Evolutionary conservation across 2,797 vertebrate genomes (phyloP).

Genomic region (Emys orbicularis): DNA sequence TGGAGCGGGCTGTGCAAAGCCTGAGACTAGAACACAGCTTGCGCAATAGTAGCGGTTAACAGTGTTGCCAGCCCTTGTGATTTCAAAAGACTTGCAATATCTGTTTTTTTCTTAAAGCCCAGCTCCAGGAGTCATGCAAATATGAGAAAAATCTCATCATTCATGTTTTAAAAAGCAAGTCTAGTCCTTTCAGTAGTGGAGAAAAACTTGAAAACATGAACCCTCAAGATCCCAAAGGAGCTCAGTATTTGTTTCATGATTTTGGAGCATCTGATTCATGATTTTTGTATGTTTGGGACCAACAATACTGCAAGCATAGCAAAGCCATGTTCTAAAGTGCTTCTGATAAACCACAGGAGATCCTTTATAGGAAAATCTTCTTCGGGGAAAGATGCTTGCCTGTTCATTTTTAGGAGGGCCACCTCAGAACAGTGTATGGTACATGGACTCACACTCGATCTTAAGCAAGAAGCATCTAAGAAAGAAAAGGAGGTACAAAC

Average conservation of each 20-base stretch:
- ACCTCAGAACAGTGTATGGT: not conserved
- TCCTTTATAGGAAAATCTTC: not conserved
- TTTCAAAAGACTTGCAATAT: not conserved
- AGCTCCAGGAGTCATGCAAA: not conserved
- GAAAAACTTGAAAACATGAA: not conserved
- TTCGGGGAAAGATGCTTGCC: not conserved
- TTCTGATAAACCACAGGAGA: not conserved
- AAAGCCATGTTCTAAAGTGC: not conserved
- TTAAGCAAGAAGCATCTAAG: not conserved
- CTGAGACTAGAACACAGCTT: not conserved
- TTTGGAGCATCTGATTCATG: not conserved
- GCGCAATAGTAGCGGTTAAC: not conserved
- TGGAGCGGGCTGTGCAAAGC: not conserved
- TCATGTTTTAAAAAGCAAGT: not conserved
- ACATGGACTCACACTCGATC: not conserved
- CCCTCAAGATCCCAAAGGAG: not conserved
- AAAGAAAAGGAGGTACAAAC: not conserved
- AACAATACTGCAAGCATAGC: not conserved
- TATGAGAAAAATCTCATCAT: not conserved
- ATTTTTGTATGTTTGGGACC: not conserved
- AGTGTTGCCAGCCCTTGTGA: not conserved
- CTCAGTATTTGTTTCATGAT: not conserved
- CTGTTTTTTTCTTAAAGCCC: not conserved
- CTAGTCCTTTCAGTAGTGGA: not conserved
- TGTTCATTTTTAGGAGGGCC: not conserved